A percentile compares a stretch with the other conserved stretches of the same genome.
Evolutionary conservation across 2,113 vertebrate species (phyloP).

Genomic region (Donacobius atricapilla): DNA sequence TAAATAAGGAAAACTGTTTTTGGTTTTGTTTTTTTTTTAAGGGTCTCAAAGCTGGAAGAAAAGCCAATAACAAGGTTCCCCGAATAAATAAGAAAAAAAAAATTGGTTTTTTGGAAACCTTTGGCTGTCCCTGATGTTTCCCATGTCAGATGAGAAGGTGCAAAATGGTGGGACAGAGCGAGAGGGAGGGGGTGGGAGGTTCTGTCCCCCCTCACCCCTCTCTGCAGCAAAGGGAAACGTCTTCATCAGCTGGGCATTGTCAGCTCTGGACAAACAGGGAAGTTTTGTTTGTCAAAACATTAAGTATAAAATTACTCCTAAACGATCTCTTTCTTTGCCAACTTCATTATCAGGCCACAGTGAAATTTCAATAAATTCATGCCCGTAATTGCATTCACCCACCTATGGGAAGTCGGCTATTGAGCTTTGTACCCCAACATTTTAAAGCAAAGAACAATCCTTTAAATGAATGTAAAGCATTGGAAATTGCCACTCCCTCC

Average conservation of each 20-base stretch:
- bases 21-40: not conserved
- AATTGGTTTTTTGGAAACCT: not conserved
- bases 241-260: not conserved
- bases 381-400: not conserved
- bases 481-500: not conserved
- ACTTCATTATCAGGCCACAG: not conserved
- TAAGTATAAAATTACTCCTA: not conserved
- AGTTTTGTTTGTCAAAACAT: too few relatives aligned
- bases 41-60: not conserved
- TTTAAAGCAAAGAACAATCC: not conserved
- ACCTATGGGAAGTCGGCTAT: not conserved
- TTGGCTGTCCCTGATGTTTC: not conserved
- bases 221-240: rapidly evolving
- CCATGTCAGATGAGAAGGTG: rapidly evolving
- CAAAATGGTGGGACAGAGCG: not conserved
- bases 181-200: not conserved
- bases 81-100: not conserved
- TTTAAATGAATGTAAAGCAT: not conserved
- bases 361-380: not conserved
- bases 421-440: not conserved
- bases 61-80: not conserved
- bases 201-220: not conserved
- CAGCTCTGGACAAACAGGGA: not conserved
- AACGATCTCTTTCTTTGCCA: not conserved
- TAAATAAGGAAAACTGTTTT: not conserved